Evolutionary conservation across 2,888 invertebrate species (phyloP).

Genomic region (Yponomeuta sedellus): DNA sequence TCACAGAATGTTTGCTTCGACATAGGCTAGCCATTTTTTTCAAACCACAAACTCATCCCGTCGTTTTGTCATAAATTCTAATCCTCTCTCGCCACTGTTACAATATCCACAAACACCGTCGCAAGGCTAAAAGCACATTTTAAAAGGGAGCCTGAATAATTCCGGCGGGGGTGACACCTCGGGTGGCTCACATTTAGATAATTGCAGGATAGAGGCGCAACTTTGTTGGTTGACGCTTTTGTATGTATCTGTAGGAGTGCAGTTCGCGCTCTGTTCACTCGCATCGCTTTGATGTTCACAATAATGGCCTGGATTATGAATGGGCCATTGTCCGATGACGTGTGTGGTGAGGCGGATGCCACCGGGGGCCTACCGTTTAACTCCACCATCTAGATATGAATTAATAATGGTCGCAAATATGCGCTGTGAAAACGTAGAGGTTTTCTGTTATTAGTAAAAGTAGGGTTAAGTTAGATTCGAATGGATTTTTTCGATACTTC

Average conservation of each 20-base stretch:
- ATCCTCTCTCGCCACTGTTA: conserved; percentile 44
- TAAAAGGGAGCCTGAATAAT: conserved; percentile 53
- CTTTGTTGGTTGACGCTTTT: conserved; percentile 54
- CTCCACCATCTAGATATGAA: neutral
- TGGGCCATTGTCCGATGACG: conserved; percentile 46
- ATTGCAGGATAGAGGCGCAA: conserved; percentile 57
- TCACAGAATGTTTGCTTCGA: too few relatives aligned
- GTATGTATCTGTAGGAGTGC: conserved; percentile 31
- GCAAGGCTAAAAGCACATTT: conserved; percentile 50
- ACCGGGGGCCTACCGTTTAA: neutral
- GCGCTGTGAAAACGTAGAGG: too few relatives aligned
- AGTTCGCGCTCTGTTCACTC: conserved; percentile 36
- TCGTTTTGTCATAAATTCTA: conserved; percentile 47
- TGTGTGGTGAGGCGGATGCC: conserved; percentile 14
- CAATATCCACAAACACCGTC: conserved; percentile 49
- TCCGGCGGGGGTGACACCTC: conserved; percentile 38
- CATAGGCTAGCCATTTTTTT: too few relatives aligned
- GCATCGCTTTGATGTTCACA: conserved; percentile 48
- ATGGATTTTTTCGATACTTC: too few relatives aligned
- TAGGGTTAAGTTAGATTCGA: too few relatives aligned
- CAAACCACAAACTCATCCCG: conserved; percentile 27
- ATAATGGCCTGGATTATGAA: conserved; percentile 42
- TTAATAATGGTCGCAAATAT: neutral
- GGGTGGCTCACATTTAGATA: conserved; percentile 61
- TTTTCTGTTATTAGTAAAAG: too few relatives aligned